A percentile compares a stretch with the other conserved stretches of the same genome.
Evolutionary conservation across 2,113 vertebrate species (phyloP).

Genomic region (Rhizomys pruinosus): DNA sequence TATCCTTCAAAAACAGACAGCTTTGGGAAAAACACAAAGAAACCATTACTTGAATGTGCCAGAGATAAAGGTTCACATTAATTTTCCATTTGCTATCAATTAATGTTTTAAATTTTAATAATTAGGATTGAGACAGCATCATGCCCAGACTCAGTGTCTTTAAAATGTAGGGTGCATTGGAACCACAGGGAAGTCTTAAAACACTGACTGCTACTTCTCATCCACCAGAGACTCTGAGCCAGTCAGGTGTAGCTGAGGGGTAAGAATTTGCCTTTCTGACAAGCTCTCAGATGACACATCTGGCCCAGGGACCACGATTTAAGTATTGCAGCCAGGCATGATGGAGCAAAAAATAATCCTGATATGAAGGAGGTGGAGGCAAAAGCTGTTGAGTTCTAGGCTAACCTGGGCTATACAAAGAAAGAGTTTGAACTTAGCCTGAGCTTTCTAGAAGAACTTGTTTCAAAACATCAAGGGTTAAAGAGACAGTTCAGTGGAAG

Average conservation of each 20-base stretch:
- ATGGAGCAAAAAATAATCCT: background rate
- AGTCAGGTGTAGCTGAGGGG: background rate
- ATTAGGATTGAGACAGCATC: background rate
- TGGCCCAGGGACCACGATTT: background rate
- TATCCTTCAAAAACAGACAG: background rate
- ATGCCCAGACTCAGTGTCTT: background rate
- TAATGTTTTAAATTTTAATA: background rate
- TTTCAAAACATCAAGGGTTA: background rate
- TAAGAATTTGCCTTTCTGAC: background rate
- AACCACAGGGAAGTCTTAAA: too few species aligned
- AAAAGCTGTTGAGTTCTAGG: background rate
- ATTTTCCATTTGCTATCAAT: background rate
- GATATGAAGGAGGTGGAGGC: background rate
- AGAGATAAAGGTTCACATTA: slow-evolving; percentile 29
- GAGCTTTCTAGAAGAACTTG: background rate
- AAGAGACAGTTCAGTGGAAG: background rate
- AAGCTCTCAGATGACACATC: background rate
- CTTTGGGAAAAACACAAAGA: slow-evolving; percentile 17
- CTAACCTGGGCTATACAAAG: background rate
- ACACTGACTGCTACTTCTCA: background rate
- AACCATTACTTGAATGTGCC: background rate
- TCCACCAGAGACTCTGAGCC: background rate
- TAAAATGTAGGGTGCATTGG: background rate
- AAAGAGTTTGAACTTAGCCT: too few species aligned
- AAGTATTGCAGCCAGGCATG: background rate